Conservation (phyloP, 2,888 invertebrate genomes). For the Sphecodes monilicornis region DNA sequence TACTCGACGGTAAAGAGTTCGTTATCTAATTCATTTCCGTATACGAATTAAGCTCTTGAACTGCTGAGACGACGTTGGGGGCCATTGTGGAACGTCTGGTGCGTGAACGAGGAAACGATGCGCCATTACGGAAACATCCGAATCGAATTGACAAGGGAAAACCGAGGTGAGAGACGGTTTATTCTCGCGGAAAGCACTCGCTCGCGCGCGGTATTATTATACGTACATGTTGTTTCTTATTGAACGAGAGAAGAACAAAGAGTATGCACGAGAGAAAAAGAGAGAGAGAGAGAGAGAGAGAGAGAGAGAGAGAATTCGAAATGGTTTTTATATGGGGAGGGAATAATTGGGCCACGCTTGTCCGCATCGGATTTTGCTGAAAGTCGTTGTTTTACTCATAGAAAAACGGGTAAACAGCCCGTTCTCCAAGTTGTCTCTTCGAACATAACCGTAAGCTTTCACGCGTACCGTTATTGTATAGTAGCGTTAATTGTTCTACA, state of each 20-base stretch:
- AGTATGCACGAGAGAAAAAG: neutral
- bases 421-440: constrained; percentile 32
- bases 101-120: neutral
- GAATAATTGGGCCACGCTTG: constrained; percentile 71
- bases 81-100: neutral
- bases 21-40: neutral
- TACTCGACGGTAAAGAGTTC: neutral
- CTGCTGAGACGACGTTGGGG: neutral
- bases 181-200: constrained; percentile 33
- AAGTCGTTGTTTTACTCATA: constrained; percentile 60
- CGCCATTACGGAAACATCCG: constrained; percentile 41
- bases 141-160: constrained; percentile 9
- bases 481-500: constrained; percentile 39
- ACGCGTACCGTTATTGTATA: constrained; percentile 18
- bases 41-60: neutral
- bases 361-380: constrained; percentile 75
- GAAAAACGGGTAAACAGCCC: neutral
- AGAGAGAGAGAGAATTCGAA: constrained; percentile 12
- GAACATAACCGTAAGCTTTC: constrained; percentile 27
- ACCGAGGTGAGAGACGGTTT: neutral
- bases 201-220: constrained; percentile 50
- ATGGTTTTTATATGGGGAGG: constrained; percentile 64
- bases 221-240: constrained; percentile 75
- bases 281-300: neutral
- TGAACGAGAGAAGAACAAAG: constrained; percentile 33